Conservation (phyloP, 1,140 invertebrate genomes). For the Pteromalus puparum region DNA sequence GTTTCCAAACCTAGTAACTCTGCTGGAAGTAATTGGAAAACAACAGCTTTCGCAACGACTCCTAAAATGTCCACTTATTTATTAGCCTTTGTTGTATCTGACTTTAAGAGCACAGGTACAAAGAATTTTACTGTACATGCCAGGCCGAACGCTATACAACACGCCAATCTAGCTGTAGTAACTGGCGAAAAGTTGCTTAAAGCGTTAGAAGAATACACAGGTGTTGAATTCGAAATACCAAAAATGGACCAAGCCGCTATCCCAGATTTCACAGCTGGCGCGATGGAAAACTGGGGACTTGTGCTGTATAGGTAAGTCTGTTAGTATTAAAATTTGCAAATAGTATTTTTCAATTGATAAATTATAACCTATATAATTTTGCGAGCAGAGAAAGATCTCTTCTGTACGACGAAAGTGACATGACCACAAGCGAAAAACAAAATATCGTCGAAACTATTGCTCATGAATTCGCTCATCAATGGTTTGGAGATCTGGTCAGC, state of each 20-base stretch:
- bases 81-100: slow-evolving; percentile 83
- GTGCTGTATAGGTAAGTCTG: slow-evolving; percentile 78
- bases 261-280: slow-evolving; percentile 87
- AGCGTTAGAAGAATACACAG: slow-evolving; percentile 58
- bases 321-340: slow-evolving; percentile 43
- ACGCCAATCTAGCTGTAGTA: slow-evolving; percentile 71
- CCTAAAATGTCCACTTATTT: slow-evolving; percentile 85
- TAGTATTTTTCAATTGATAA: slow-evolving; percentile 57
- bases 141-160: slow-evolving; percentile 75
- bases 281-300: slow-evolving; percentile 90
- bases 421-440: slow-evolving; percentile 74
- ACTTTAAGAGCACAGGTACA: slow-evolving; percentile 73
- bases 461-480: slow-evolving; percentile 81
- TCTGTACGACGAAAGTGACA: slow-evolving; percentile 74
- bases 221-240: slow-evolving; percentile 51
- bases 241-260: slow-evolving; percentile 82
- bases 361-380: not conserved
- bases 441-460: slow-evolving; percentile 77
- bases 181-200: slow-evolving; percentile 62
- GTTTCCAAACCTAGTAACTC: slow-evolving; percentile 58
- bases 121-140: slow-evolving; percentile 70
- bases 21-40: not conserved
- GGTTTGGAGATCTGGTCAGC: slow-evolving; percentile 81
- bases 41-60: slow-evolving; percentile 57
- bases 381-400: slow-evolving; percentile 77